Percentiles rank a stretch among this genome's conserved stretches.
phyloP scores from a whole-genome alignment of 2,113 vertebrate species.

The Rhabdornis inornatus region DNA sequence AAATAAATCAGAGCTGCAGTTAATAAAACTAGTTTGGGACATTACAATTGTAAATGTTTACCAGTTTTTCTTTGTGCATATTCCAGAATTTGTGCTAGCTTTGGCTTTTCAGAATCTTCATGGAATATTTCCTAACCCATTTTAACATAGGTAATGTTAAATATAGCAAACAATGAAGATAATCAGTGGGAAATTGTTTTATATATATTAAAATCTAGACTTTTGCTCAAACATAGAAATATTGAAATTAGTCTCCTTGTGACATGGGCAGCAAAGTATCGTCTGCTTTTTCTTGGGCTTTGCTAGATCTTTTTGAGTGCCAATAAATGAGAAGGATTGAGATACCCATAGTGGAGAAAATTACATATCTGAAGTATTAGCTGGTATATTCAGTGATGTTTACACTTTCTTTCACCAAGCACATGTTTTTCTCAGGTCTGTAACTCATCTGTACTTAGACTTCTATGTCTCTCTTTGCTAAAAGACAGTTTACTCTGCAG shows the following conservation, averaged over 20 bases:
- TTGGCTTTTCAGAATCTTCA: neutral
- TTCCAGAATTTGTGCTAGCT: slow-evolving; percentile 48
- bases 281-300: slow-evolving; percentile 68
- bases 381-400: slow-evolving; percentile 65
- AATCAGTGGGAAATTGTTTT: neutral
- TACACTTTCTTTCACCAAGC: slow-evolving; percentile 64
- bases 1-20: slow-evolving; percentile 64
- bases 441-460: slow-evolving; percentile 76
- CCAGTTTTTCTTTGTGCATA: slow-evolving; percentile 10
- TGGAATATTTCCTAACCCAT: neutral
- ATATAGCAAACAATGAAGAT: neutral
- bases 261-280: neutral
- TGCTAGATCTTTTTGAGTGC: neutral
- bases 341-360: slow-evolving; percentile 24
- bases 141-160: neutral
- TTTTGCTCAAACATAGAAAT: slow-evolving; percentile 16
- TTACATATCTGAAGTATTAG: slow-evolving; percentile 25
- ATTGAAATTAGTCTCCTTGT: neutral
- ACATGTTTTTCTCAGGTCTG: slow-evolving; percentile 78
- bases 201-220: slow-evolving; percentile 24
- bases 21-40: slow-evolving; percentile 58
- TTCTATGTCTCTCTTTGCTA: slow-evolving; percentile 68
- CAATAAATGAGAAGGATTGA: slow-evolving; percentile 3
- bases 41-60: neutral
- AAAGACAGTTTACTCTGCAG: slow-evolving; percentile 3